Base-by-base conservation (phyloP, 1,140 invertebrate genomes). In the Anoplolepis gracilipes region DNA sequence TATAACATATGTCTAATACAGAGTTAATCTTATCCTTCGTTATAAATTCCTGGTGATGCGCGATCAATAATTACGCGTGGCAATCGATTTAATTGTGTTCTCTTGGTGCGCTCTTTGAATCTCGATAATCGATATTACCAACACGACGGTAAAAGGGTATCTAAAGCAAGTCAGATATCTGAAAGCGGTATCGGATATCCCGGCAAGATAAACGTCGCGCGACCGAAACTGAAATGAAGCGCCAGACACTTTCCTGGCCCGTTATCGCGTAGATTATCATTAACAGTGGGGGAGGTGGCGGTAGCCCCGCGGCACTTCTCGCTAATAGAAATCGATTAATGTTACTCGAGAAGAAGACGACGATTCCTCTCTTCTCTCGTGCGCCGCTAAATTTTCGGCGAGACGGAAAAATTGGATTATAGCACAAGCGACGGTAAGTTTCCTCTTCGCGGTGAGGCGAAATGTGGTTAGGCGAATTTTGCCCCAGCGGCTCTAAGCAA, bases 241-340 rank as follows among this genome's bases (percentile, higher is more conserved):
- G 19, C 25, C 53, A 72, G 78, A 82, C 46, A 49, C 53, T 72
- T 82, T 82, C 53, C 25, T 42, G 25, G n/a, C n/a, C n/a, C 53
- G 67, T 36, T 59, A 69, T 69, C 62, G 22, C 77, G 42, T 82
- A 82, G 78, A 73, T 82, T 82, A 42, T 82, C 67, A 53, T 82
- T 82, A 73, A 82, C 78, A 33, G 65, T 22, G 42, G 19, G 25
- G 59, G 59, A 7, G 36, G 57, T 13, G 59, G 25, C 39, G 75
- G 11, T 19, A 16, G 33, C 49, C 46, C 70, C 77, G 49, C 36
- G 78, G 65, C 78, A 25, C 25, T 81, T 72, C 13, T 22, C 65
- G 19, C 78, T 82, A 82, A 82, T 82, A 82, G 78, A 82, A 82
- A 82, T 82, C 78, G 78, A 82, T 82, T 82, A 82, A 73, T 53